phyloP scores from a whole-genome alignment of 2,113 vertebrate species.

The Neopipo cinnamomea region DNA sequence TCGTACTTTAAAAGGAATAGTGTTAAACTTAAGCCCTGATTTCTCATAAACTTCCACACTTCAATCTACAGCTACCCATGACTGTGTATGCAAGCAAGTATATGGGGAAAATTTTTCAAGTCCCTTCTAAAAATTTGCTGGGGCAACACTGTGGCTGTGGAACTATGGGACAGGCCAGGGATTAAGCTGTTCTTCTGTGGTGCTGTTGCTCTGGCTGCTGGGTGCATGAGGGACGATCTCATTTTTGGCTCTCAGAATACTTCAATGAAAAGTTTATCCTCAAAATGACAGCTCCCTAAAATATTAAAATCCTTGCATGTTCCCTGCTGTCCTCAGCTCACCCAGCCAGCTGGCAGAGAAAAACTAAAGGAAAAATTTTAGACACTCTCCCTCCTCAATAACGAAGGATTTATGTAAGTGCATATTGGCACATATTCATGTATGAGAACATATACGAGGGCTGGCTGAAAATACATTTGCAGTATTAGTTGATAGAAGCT shows the following conservation, averaged over 20 bases:
- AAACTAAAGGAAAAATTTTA: slow-evolving; percentile 11
- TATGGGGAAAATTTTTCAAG: not conserved
- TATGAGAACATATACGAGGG: slow-evolving; percentile 13
- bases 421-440: not conserved
- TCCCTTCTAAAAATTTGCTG: not conserved
- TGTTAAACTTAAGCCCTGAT: not conserved
- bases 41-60: not conserved
- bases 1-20: not conserved
- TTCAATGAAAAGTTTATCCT: slow-evolving; percentile 35
- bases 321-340: slow-evolving; percentile 59
- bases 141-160: not conserved
- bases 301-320: slow-evolving; percentile 54
- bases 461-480: not conserved
- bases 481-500: not conserved
- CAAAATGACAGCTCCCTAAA: slow-evolving; percentile 45
- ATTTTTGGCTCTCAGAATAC: not conserved
- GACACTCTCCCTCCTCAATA: not conserved
- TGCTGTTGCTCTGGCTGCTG: not conserved
- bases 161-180: not conserved
- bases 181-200: not conserved
- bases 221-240: not conserved
- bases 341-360: slow-evolving; percentile 52
- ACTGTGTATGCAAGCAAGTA: fast-evolving
- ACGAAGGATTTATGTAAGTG: slow-evolving; percentile 2
- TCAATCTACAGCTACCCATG: not conserved